A percentile compares a stretch with the other conserved stretches of the same genome.
phyloP scores from a whole-genome alignment of 2,797 vertebrate species.

The Tenualosa thibaudeaui region DNA sequence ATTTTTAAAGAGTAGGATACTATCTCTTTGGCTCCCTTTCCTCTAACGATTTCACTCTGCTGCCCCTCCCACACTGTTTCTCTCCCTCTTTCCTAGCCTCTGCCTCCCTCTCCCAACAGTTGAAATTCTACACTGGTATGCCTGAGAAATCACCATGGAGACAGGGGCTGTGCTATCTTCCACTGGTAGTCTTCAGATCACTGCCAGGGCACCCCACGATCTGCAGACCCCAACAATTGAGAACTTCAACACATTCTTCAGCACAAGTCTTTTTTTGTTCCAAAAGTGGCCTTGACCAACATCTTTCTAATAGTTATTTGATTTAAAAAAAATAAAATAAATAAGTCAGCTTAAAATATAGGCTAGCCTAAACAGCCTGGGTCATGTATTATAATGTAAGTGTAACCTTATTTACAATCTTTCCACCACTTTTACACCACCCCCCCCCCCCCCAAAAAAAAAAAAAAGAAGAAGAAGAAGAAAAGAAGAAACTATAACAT shows the following conservation, averaged over 20 bases:
- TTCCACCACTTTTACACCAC: no score
- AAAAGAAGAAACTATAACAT: background rate
- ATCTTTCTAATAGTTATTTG: background rate
- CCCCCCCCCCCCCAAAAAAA: no score
- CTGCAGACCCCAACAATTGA: slow-evolving; percentile 17
- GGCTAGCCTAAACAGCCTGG: background rate
- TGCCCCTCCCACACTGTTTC: slow-evolving; percentile 29
- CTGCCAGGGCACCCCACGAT: slow-evolving; percentile 38
- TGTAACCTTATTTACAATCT: background rate
- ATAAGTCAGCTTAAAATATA: background rate
- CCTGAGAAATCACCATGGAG: slow-evolving; percentile 63
- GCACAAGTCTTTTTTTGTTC: background rate
- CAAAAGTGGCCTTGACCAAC: background rate
- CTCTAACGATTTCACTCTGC: slow-evolving; percentile 24
- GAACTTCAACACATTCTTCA: background rate
- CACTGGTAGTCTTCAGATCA: slow-evolving; percentile 44
- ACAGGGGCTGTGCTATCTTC: slow-evolving; percentile 59
- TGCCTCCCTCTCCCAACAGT: slow-evolving; percentile 56
- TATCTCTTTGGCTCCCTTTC: slow-evolving; percentile 37
- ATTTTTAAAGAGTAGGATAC: slow-evolving; percentile 31
- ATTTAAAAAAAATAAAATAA: no score
- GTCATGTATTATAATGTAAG: background rate
- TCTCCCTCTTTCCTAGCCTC: slow-evolving; percentile 54
- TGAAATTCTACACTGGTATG: slow-evolving; percentile 66
- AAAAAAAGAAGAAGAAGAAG: background rate